A percentile compares a stretch with the other conserved stretches of the same genome.
Conservation (phyloP, 2,797 vertebrate species). For the Lithobates sylvaticus region DNA sequence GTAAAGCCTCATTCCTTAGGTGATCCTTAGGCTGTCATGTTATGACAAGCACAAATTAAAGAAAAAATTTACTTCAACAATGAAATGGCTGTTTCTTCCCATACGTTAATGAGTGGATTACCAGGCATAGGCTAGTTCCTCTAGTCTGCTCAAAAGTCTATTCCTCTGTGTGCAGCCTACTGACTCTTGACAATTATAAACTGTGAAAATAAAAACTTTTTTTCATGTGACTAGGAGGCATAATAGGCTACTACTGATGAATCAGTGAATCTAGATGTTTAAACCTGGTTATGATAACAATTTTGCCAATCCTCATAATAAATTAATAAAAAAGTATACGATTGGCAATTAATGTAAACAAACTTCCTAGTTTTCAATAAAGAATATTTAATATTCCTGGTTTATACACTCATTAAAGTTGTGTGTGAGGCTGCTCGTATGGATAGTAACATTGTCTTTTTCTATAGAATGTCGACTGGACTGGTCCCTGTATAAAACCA, state of each 20-base stretch:
- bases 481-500: constrained; percentile 12
- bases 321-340: constrained; percentile 6
- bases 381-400: background rate
- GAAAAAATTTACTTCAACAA: constrained; percentile 19
- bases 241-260: background rate
- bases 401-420: background rate
- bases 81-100: constrained; percentile 12
- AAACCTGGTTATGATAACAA: background rate
- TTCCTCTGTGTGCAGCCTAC: background rate
- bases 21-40: constrained; percentile 24
- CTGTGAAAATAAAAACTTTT: background rate
- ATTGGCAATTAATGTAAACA: constrained; percentile 10
- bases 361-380: background rate
- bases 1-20: constrained; percentile 51
- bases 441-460: background rate
- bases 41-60: constrained; percentile 41
- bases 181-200: constrained; percentile 11
- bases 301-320: background rate
- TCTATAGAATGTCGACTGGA: constrained; percentile 16
- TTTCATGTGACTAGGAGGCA: background rate
- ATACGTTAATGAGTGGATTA: constrained; percentile 40
- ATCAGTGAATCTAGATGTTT: background rate
- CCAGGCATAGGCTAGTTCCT: background rate
- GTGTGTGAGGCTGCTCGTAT: background rate
- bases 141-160: background rate